A percentile compares a stretch with the other conserved stretches of the same genome.
Evolutionary conservation across 2,797 vertebrate genomes (phyloP).

Genomic region (Mus caroli): DNA sequence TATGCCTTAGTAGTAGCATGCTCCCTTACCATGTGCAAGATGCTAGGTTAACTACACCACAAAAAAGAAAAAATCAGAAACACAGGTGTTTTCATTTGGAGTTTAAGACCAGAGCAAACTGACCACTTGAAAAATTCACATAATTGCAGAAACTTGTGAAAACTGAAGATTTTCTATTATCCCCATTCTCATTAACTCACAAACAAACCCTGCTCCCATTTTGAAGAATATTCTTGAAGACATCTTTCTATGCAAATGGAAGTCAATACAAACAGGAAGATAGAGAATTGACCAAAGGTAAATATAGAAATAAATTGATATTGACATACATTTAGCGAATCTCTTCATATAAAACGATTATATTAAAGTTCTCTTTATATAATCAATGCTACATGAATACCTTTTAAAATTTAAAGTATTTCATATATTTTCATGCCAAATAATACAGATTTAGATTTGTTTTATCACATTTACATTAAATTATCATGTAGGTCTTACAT

Average conservation of each 20-base stretch:
- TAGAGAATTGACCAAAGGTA: not conserved
- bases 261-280: not conserved
- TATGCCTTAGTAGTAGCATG: not conserved
- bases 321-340: not conserved
- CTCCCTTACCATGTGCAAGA: not conserved
- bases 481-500: not conserved
- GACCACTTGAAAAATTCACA: not conserved
- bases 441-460: not conserved
- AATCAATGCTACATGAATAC: not conserved
- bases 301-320: not conserved
- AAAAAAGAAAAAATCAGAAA: not conserved
- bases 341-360: not conserved
- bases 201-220: not conserved
- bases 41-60: not conserved
- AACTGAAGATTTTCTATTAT: not conserved
- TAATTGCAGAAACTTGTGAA: conserved; percentile 13
- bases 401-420: conserved; percentile 22
- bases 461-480: not conserved
- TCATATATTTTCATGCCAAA: conserved; percentile 10
- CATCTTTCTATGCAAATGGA: not conserved
- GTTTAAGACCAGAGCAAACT: not conserved
- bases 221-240: not conserved
- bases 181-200: not conserved
- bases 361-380: not conserved
- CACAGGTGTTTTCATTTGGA: not conserved